Conservation (phyloP, 2,888 invertebrate species). For the Caenorhabditis virilis region DNA sequence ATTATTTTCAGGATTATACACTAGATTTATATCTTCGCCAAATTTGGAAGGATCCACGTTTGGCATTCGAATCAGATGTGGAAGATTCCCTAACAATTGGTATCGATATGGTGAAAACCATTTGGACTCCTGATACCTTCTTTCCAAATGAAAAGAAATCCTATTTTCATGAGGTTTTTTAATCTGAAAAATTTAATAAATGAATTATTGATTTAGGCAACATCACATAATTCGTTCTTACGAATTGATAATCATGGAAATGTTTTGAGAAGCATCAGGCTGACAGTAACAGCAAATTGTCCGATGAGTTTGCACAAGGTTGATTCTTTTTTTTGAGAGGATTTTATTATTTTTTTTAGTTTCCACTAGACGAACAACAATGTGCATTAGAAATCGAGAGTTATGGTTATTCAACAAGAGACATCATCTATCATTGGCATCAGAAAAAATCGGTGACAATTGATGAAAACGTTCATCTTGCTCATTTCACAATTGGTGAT, state of each 20-base stretch:
- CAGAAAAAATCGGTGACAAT: slow-evolving; percentile 63
- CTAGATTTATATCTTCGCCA: slow-evolving; percentile 67
- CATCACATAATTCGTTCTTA: slow-evolving; percentile 68
- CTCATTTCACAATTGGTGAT: slow-evolving; percentile 69
- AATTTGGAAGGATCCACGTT: slow-evolving; percentile 66
- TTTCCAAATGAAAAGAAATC: slow-evolving; percentile 68
- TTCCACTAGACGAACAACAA: slow-evolving; percentile 65
- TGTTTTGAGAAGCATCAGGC: slow-evolving; percentile 64
- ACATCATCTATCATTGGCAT: slow-evolving; percentile 69
- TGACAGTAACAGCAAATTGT: slow-evolving; percentile 68
- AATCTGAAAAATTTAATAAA: no score
- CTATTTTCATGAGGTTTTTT: slow-evolving; percentile 68
- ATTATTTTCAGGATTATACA: slow-evolving; percentile 63
- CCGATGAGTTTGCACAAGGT: slow-evolving; percentile 68
- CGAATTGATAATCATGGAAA: slow-evolving; percentile 67
- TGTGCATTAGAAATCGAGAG: slow-evolving; percentile 67
- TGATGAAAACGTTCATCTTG: slow-evolving; percentile 68
- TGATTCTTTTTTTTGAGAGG: slow-evolving; percentile 3
- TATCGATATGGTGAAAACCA: slow-evolving; percentile 67
- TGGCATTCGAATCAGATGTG: slow-evolving; percentile 52
- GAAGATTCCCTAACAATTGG: slow-evolving; percentile 46
- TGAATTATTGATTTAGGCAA: no score
- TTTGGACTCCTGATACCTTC: slow-evolving; percentile 69
- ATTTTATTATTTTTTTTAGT: slow-evolving; percentile 46
- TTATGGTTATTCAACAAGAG: slow-evolving; percentile 69